A percentile compares a stretch with the other conserved stretches of the same genome.
Evolutionary conservation across 1,140 invertebrate genomes (phyloP).

Genomic region (Archegozetes longisetosus): DNA sequence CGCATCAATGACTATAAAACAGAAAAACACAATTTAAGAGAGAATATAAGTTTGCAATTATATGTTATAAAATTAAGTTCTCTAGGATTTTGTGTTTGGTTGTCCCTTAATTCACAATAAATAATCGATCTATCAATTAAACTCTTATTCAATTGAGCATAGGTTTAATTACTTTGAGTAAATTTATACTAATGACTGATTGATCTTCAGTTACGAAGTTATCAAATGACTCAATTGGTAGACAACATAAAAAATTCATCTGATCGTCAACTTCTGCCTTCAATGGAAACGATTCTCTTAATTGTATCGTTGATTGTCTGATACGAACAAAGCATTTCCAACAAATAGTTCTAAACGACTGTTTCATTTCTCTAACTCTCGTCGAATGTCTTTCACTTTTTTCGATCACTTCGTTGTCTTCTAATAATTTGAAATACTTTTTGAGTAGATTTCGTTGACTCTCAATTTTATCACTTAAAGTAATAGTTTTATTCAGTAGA

Average conservation of each 20-base stretch:
- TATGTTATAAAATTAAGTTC: background rate
- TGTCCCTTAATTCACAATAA: too few relatives aligned
- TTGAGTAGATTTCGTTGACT: background rate
- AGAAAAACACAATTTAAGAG: background rate
- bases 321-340: background rate
- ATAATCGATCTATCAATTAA: too few relatives aligned
- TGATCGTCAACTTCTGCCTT: background rate
- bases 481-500: background rate
- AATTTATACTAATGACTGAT: background rate
- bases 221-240: background rate
- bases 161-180: background rate
- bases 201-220: background rate
- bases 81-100: too few relatives aligned
- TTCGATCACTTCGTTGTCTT: background rate
- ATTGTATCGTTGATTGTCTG: background rate
- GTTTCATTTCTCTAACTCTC: background rate
- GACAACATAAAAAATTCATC: background rate
- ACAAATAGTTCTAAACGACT: background rate
- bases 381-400: background rate
- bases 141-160: too few relatives aligned
- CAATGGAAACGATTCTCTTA: background rate
- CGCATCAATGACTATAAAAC: conserved; percentile 4
- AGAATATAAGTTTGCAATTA: background rate
- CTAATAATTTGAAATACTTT: background rate
- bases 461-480: background rate